Evolutionary conservation across 2,797 vertebrate genomes (phyloP).

Genomic region (Enteromius viviparus): DNA sequence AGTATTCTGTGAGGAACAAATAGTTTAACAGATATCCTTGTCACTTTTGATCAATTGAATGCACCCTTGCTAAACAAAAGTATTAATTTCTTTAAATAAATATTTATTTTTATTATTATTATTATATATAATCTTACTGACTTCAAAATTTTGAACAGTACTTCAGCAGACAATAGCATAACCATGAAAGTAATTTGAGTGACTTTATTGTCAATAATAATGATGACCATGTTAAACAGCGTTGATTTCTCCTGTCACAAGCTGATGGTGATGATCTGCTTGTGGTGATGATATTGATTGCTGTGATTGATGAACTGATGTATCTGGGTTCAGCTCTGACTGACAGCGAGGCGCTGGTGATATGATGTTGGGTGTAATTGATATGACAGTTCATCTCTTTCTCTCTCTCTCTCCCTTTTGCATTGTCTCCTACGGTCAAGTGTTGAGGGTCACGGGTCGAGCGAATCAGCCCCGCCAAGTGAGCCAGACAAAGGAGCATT

Average conservation of each 20-base stretch:
- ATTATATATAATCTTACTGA: too few species aligned
- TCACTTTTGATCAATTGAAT: not conserved
- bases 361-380: conserved; percentile 68
- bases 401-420: conserved; percentile 41
- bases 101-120: too few species aligned
- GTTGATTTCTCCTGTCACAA: not conserved
- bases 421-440: conserved; percentile 33
- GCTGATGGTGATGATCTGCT: not conserved
- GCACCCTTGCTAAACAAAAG: not conserved
- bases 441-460: conserved; percentile 28
- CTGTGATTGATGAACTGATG: not conserved
- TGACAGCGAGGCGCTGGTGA: conserved; percentile 62
- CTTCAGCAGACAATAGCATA: not conserved
- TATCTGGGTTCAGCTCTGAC: conserved; percentile 50
- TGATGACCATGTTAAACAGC: not conserved
- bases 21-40: not conserved
- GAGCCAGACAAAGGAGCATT: conserved; percentile 56
- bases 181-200: not conserved
- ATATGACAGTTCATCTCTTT: conserved; percentile 71
- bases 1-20: not conserved
- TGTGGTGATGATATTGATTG: conserved; percentile 64
- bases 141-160: not conserved
- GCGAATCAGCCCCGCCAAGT: conserved; percentile 43
- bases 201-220: not conserved
- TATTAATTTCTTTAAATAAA: not conserved